Evolutionary conservation across 2,113 vertebrate genomes (phyloP).

Genomic region (Polypterus senegalus): DNA sequence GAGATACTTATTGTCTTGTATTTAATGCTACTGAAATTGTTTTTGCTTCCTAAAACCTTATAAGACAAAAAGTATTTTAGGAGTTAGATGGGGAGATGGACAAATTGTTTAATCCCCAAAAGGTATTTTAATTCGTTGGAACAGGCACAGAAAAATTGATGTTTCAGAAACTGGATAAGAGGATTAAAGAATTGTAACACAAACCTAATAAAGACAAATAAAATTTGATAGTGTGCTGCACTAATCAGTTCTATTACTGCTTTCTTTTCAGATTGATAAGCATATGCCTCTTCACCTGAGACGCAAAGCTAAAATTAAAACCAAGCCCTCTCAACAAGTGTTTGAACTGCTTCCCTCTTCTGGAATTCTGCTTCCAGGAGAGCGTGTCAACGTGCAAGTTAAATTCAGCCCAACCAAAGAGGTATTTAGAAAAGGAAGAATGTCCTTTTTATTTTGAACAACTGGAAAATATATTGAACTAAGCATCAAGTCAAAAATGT

Average conservation of each 20-base stretch:
- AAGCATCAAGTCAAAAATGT: not conserved
- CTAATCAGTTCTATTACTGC: not conserved
- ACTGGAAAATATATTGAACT: not conserved
- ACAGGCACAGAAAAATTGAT: too few relatives aligned
- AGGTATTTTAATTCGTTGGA: too few relatives aligned
- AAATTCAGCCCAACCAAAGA: constrained; percentile 66
- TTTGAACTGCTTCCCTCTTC: constrained; percentile 52
- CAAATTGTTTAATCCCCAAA: too few relatives aligned
- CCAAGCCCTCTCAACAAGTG: constrained; percentile 31
- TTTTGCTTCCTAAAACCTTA: too few relatives aligned
- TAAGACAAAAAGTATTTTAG: too few relatives aligned
- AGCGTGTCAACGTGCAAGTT: constrained; percentile 50
- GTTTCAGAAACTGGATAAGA: too few relatives aligned
- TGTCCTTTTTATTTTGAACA: too few relatives aligned
- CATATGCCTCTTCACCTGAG: constrained; percentile 35
- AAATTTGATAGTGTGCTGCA: not conserved
- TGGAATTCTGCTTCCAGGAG: constrained; percentile 52
- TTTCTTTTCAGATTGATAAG: constrained; percentile 53
- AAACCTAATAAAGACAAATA: too few relatives aligned
- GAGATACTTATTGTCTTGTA: too few relatives aligned
- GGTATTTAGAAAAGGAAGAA: constrained; percentile 37
- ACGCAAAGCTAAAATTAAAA: constrained; percentile 32
- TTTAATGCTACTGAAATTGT: too few relatives aligned
- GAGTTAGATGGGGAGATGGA: too few relatives aligned
- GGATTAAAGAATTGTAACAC: too few relatives aligned